phyloP scores from a whole-genome alignment of 2,797 vertebrate genomes.

The Graptemys geographica region DNA sequence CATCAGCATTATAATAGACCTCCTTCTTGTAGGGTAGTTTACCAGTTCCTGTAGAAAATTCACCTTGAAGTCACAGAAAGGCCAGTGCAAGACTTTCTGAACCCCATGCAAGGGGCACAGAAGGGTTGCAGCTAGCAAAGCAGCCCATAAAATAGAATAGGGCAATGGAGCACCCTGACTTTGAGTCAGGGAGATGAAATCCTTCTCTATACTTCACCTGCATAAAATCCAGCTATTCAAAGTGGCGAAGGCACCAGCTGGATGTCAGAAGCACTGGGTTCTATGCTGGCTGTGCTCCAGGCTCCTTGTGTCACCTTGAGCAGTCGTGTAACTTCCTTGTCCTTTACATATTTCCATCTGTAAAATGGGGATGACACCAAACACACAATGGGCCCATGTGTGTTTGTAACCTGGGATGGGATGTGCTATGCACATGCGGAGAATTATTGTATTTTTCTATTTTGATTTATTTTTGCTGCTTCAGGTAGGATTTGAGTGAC shows the following conservation, averaged over 20 bases:
- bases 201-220: background rate
- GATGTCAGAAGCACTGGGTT: background rate
- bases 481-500: background rate
- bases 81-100: background rate
- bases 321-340: background rate
- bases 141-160: background rate
- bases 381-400: background rate
- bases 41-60: background rate
- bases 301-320: background rate
- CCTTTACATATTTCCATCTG: background rate
- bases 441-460: background rate
- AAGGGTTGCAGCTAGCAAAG: background rate
- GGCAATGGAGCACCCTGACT: background rate
- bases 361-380: background rate
- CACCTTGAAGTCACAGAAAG: background rate
- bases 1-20: background rate
- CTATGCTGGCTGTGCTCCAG: background rate
- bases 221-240: background rate
- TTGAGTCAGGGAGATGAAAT: background rate
- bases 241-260: background rate
- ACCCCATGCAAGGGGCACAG: rapidly evolving
- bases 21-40: background rate
- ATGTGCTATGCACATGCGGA: background rate
- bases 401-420: background rate
- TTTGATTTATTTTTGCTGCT: background rate